Conservation (phyloP, 1,140 invertebrate species). For the Cydia pomonella region DNA sequence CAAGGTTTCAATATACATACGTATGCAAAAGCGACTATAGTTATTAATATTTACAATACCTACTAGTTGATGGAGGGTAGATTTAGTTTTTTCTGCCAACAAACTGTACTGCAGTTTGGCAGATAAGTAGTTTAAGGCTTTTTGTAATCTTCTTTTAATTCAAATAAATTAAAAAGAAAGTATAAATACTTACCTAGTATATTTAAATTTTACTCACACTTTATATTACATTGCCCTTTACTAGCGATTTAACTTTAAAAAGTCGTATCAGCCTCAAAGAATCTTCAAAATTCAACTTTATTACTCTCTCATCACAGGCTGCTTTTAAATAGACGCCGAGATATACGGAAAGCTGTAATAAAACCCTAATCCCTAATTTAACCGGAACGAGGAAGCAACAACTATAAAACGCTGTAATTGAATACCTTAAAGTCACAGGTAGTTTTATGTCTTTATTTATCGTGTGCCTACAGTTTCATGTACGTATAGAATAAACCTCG, state of each 20-base stretch:
- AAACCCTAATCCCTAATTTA: conserved; percentile 32
- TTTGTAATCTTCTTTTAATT: too few species aligned
- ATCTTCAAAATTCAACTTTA: not conserved
- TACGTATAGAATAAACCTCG: not conserved
- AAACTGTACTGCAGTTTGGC: too few species aligned
- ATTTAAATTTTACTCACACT: not conserved
- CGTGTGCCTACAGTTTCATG: not conserved
- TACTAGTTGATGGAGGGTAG: too few species aligned
- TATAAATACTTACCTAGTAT: not conserved
- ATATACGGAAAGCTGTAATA: conserved; percentile 4
- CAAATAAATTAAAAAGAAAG: too few species aligned
- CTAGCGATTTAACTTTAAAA: not conserved
- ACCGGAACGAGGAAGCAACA: conserved; percentile 13
- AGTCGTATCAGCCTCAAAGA: not conserved
- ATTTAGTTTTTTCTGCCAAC: too few species aligned
- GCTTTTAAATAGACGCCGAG: not conserved
- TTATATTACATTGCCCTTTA: not conserved
- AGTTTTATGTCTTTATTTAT: conserved; percentile 10
- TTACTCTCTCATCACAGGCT: not conserved
- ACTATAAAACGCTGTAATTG: conserved; percentile 22
- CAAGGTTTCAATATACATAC: too few species aligned
- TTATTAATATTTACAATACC: too few species aligned
- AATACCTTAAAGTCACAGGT: conserved; percentile 3
- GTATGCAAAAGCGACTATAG: too few species aligned
- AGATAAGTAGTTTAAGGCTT: too few species aligned